Conservation (phyloP, 2,797 vertebrate genomes). For the Bucorvus abyssinicus region DNA sequence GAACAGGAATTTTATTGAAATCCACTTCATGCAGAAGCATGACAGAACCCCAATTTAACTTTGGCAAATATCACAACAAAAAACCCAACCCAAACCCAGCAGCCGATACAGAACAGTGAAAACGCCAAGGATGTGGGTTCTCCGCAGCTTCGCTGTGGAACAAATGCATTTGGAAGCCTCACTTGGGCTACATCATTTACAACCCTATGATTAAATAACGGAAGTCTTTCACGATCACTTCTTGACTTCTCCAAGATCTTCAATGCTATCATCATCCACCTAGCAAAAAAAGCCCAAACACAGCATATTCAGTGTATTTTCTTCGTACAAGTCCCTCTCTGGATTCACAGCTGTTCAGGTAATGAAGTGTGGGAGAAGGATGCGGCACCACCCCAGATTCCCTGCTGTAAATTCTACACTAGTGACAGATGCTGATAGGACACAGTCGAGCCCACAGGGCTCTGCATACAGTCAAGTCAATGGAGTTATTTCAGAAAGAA, state of each 20-base stretch:
- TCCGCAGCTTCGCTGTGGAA: slow-evolving; percentile 85
- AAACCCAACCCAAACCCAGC: slow-evolving; percentile 72
- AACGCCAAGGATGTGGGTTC: slow-evolving; percentile 74
- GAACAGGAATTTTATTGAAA: slow-evolving; percentile 85
- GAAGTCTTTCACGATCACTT: slow-evolving; percentile 87
- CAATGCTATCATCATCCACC: slow-evolving; percentile 98
- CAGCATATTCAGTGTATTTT: neutral
- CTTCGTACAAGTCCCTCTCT: neutral
- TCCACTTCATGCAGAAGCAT: slow-evolving; percentile 86
- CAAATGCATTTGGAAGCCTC: slow-evolving; percentile 87
- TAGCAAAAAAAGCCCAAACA: slow-evolving; percentile 46
- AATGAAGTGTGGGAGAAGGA: neutral
- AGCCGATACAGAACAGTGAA: slow-evolving; percentile 84
- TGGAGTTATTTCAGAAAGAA: neutral
- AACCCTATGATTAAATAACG: slow-evolving; percentile 73
- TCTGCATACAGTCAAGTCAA: neutral
- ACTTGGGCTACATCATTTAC: slow-evolving; percentile 71
- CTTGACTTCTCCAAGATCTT: slow-evolving; percentile 98
- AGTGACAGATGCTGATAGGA: neutral
- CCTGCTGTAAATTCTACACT: fast-evolving
- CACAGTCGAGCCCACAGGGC: neutral
- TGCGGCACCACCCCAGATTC: neutral
- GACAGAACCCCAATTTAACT: slow-evolving; percentile 85
- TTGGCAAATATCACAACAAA: slow-evolving; percentile 84
- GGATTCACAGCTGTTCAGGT: fast-evolving